Conservation (phyloP, 1,140 invertebrate genomes). For the Trichonephila clavipes region DNA sequence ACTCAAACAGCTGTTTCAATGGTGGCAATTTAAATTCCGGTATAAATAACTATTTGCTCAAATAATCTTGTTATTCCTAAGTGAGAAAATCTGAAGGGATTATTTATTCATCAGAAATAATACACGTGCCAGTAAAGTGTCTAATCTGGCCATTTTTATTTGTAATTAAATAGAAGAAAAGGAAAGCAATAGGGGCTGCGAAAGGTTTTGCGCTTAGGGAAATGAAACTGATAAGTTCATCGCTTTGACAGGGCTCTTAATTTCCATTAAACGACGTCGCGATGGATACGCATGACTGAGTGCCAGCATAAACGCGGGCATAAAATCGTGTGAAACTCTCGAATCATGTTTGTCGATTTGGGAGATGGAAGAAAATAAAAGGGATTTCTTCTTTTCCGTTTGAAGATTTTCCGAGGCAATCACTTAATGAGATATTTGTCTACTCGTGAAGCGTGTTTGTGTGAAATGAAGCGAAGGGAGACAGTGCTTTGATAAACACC, state of each 20-base stretch:
- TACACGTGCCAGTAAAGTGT: constrained; percentile 3
- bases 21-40: background rate
- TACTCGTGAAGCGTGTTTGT: constrained; percentile 62
- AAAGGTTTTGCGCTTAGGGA: background rate
- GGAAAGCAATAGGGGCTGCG: constrained; percentile 19
- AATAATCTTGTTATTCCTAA: background rate
- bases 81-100: constrained; percentile 25
- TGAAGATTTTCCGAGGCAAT: constrained; percentile 56
- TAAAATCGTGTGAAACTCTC: constrained; percentile 73
- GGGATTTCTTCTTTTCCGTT: constrained; percentile 37
- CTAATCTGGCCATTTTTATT: constrained; percentile 41
- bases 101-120: constrained; percentile 50
- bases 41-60: constrained; percentile 5
- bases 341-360: constrained; percentile 65
- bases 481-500: constrained; percentile 71
- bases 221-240: constrained; percentile 17
- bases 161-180: constrained; percentile 18
- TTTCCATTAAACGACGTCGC: constrained; percentile 50
- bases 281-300: constrained; percentile 24
- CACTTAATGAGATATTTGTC: constrained; percentile 76
- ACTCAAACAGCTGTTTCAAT: constrained; percentile 9
- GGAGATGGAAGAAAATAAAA: constrained; percentile 39
- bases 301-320: background rate
- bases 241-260: constrained; percentile 6
- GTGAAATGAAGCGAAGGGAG: constrained; percentile 49